phyloP scores from a whole-genome alignment of 1,140 invertebrate species.

The Pogonomyrmex californicus region DNA sequence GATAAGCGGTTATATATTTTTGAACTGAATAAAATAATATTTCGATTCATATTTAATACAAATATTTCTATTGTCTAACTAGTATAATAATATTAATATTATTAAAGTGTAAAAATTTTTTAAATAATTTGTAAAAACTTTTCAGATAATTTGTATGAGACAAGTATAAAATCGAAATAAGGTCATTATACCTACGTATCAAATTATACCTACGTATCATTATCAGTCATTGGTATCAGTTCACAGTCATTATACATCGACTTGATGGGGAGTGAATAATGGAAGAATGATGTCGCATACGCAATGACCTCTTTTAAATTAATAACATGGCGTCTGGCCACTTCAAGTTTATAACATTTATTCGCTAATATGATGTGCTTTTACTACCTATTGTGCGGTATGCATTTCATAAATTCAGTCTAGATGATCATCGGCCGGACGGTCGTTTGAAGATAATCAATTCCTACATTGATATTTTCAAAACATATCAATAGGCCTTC shows the following conservation, averaged over 20 bases:
- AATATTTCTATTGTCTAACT: too few species aligned
- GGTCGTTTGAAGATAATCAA: not conserved
- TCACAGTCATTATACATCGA: slow-evolving; percentile 1
- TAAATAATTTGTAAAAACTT: too few species aligned
- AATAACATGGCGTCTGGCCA: slow-evolving; percentile 61
- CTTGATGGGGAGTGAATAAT: slow-evolving; percentile 16
- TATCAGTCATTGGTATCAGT: slow-evolving; percentile 11
- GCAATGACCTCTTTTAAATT: slow-evolving; percentile 54
- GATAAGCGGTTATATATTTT: too few species aligned
- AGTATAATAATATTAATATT: too few species aligned
- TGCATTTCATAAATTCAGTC: not conserved
- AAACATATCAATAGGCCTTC: slow-evolving; percentile 14
- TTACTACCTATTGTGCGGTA: not conserved
- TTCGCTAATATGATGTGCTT: not conserved
- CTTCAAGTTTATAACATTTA: slow-evolving; percentile 24
- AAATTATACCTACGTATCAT: not conserved
- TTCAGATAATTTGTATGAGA: too few species aligned
- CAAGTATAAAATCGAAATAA: too few species aligned
- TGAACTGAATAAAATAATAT: too few species aligned
- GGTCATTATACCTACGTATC: too few species aligned
- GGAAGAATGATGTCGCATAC: slow-evolving; percentile 45
- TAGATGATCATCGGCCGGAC: not conserved
- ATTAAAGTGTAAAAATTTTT: too few species aligned
- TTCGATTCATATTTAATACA: too few species aligned
- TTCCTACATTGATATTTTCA: not conserved